Evolutionary conservation across 2,888 invertebrate species (phyloP).

Genomic region (Notodonta ziczac): DNA sequence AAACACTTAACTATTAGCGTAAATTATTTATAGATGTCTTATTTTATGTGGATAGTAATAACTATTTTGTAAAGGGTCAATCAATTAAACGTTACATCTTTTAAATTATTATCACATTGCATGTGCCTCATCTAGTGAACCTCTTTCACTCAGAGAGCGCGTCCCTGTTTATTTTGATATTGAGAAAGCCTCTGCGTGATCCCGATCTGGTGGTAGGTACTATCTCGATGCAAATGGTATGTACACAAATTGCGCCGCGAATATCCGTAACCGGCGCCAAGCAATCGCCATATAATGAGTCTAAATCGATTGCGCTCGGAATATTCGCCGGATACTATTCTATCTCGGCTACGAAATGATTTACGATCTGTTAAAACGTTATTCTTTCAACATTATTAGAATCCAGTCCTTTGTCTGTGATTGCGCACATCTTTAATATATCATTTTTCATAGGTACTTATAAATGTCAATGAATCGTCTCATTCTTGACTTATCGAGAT

Average conservation of each 20-base stretch:
- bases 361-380: conserved; percentile 64
- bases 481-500: too few relatives aligned
- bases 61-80: not conserved
- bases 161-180: conserved; percentile 70
- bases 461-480: too few relatives aligned
- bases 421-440: conserved; percentile 36
- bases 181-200: conserved; percentile 66
- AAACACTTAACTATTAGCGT: too few relatives aligned
- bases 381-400: conserved; percentile 31
- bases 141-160: conserved; percentile 43
- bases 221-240: conserved; percentile 70
- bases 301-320: conserved; percentile 66
- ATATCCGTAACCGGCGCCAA: conserved; percentile 68
- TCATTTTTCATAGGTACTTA: conserved; percentile 33
- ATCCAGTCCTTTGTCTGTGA: conserved; percentile 32
- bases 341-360: conserved; percentile 43
- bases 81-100: not conserved
- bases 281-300: conserved; percentile 70
- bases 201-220: conserved; percentile 53
- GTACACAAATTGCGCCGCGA: conserved; percentile 70
- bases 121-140: conserved; percentile 31
- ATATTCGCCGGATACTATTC: conserved; percentile 39
- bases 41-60: too few relatives aligned
- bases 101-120: not conserved
- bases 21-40: too few relatives aligned